Evolutionary conservation across 2,797 vertebrate genomes (phyloP).

Genomic region (Typhlichthys subterraneus): DNA sequence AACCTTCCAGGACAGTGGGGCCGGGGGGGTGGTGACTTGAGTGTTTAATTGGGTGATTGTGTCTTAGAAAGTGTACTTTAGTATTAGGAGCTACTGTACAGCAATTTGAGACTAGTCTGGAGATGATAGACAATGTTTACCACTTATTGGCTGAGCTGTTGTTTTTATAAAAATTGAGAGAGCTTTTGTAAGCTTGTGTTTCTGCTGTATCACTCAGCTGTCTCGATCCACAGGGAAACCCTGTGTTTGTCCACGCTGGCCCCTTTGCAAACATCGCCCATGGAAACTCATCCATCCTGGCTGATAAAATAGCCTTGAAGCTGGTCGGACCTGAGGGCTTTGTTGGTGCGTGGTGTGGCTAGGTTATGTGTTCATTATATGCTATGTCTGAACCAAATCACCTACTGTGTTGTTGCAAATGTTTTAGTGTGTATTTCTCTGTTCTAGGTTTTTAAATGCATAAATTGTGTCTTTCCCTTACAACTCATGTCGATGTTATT

Average conservation of each 20-base stretch:
- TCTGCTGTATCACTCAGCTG: background rate
- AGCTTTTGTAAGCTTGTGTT: background rate
- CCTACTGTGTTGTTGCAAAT: background rate
- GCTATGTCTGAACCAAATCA: background rate
- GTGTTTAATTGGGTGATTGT: background rate
- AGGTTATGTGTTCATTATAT: background rate
- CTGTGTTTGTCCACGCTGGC: constrained; percentile 97
- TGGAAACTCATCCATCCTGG: constrained; percentile 97
- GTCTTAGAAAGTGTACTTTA: background rate
- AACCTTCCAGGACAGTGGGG: background rate
- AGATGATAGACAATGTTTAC: background rate
- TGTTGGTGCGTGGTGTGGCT: constrained; percentile 83
- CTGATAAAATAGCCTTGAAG: constrained; percentile 96
- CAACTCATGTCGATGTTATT: background rate
- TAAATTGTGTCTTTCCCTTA: background rate
- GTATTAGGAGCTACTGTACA: background rate
- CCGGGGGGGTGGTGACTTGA: constrained; percentile 5
- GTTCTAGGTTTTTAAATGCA: background rate
- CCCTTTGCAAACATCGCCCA: constrained; percentile 99
- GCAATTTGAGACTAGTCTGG: constrained; percentile 3
- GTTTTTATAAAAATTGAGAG: too few species aligned
- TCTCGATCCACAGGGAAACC: constrained; percentile 83
- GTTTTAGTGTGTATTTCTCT: background rate
- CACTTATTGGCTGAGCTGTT: too few species aligned
- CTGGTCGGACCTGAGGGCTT: constrained; percentile 93